Evolutionary conservation across 2,797 vertebrate genomes (phyloP).

Genomic region (Anguilla anguilla): DNA sequence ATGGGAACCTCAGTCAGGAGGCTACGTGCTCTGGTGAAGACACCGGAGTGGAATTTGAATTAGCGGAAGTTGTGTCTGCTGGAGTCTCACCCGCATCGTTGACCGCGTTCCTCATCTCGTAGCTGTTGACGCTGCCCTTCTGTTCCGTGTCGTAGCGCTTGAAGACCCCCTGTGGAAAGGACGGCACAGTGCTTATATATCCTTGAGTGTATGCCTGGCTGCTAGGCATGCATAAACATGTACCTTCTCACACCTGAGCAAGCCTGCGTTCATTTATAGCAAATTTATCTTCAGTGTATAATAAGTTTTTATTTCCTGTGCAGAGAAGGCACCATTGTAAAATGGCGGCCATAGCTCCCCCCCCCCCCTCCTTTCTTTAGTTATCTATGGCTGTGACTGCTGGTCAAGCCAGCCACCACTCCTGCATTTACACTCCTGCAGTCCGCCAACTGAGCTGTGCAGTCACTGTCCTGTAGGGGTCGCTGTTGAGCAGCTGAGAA

Average conservation of each 20-base stretch:
- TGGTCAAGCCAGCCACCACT: neutral
- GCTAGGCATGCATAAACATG: neutral
- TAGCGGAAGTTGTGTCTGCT: neutral
- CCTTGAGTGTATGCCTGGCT: neutral
- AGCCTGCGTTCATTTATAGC: neutral
- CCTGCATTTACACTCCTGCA: neutral
- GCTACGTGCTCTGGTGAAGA: neutral
- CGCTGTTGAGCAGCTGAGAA: neutral
- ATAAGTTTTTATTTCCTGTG: neutral
- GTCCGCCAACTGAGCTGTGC: neutral
- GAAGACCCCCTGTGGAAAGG: slow-evolving; percentile 83
- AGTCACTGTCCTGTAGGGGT: neutral
- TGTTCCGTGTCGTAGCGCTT: slow-evolving; percentile 80
- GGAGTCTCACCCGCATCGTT: slow-evolving; percentile 84
- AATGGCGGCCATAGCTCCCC: neutral
- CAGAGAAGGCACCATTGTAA: neutral
- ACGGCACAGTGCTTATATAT: neutral
- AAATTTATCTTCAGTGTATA: neutral
- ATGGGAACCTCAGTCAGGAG: neutral
- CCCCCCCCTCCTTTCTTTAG: neutral
- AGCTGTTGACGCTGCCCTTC: slow-evolving; percentile 87
- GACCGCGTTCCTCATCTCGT: slow-evolving; percentile 94
- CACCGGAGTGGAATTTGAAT: neutral
- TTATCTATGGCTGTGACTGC: neutral
- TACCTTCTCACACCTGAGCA: neutral